Percentiles rank a stretch among this genome's conserved stretches.
Conservation (phyloP, 2,113 vertebrate species). For the Varanus salvator region DNA sequence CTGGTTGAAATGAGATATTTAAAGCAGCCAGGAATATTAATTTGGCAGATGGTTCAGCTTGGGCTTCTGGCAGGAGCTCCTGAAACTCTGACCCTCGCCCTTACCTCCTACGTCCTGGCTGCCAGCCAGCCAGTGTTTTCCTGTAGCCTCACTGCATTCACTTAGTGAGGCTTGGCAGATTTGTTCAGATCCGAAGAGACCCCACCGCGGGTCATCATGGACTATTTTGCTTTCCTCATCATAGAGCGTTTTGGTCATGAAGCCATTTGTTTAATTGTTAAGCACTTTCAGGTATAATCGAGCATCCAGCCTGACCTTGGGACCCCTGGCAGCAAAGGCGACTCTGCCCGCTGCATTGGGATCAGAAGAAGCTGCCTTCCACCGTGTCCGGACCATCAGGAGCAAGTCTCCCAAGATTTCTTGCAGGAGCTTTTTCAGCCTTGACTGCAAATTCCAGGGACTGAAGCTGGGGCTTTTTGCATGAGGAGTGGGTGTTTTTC, state of each 20-base stretch:
- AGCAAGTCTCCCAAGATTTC: background rate
- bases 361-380: background rate
- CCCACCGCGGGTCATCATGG: background rate
- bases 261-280: background rate
- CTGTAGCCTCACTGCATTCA: slow-evolving; percentile 44
- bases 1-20: slow-evolving; percentile 65
- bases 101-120: slow-evolving; percentile 63
- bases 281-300: background rate
- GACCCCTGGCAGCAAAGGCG: background rate
- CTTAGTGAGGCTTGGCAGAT: slow-evolving; percentile 18
- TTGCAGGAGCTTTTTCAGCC: no score
- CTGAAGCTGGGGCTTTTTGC: no score
- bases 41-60: slow-evolving; percentile 74
- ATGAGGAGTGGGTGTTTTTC: no score
- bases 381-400: no score
- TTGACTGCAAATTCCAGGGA: no score
- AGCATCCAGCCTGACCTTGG: background rate
- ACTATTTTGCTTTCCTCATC: no score
- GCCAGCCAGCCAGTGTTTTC: slow-evolving; percentile 56
- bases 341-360: background rate
- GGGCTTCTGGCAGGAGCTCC: slow-evolving; percentile 70
- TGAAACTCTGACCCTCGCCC: slow-evolving; percentile 58
- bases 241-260: background rate
- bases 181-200: background rate
- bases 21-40: slow-evolving; percentile 73